phyloP scores from a whole-genome alignment of 2,113 vertebrate species.

The Tor tambroides region DNA sequence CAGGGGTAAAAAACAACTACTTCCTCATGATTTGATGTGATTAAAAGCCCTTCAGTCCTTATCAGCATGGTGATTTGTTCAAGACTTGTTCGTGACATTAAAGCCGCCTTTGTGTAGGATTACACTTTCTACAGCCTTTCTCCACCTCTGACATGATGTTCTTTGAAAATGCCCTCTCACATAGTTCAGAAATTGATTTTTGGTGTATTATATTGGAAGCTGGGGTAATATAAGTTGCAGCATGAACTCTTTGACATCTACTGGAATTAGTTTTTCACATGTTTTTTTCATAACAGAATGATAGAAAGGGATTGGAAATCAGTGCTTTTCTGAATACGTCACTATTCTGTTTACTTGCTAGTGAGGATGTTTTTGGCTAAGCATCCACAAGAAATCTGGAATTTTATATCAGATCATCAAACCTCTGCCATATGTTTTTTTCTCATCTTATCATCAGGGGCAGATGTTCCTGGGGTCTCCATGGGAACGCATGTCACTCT shows the following conservation, averaged over 20 bases:
- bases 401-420: constrained; percentile 23
- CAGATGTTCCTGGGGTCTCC: constrained; percentile 48
- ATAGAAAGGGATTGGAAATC: not conserved
- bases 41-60: constrained; percentile 17
- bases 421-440: constrained; percentile 41
- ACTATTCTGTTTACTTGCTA: not conserved
- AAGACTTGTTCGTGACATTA: not conserved
- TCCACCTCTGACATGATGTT: constrained; percentile 29
- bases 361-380: not conserved
- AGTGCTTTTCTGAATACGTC: not conserved
- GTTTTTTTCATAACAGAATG: not conserved
- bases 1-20: not conserved
- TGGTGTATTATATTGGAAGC: not conserved
- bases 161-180: constrained; percentile 26
- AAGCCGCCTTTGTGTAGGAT: not conserved
- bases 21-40: not conserved
- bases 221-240: constrained; percentile 22
- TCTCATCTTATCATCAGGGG: constrained; percentile 33
- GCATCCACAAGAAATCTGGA: not conserved
- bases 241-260: constrained; percentile 32
- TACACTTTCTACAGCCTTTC: not conserved
- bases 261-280: not conserved
- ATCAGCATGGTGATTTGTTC: constrained; percentile 36
- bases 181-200: constrained; percentile 10
- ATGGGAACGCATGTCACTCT: constrained; percentile 52